These are phyloP conservation scores for Aurelia aurita DNA, from an alignment of 30 jellyfish, hydroid and myxozoan genomes.

Conservation along the genomic window DNA sequence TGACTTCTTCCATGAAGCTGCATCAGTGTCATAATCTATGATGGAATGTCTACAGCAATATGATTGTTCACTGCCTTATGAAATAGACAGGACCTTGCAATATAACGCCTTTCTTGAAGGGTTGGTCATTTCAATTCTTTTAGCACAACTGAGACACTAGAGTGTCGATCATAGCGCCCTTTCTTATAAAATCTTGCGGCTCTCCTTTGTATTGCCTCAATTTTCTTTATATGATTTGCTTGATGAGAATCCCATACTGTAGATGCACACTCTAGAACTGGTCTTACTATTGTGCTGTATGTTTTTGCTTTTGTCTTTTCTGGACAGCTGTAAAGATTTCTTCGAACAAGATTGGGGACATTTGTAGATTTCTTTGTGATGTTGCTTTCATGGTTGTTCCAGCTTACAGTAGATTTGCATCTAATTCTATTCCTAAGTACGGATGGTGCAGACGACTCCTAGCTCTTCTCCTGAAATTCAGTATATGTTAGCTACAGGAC, in stretches of 20 bases:
- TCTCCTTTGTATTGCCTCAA: slow-evolving; percentile 37
- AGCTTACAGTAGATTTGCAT: slow-evolving; percentile 2
- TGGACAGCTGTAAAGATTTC: slow-evolving; percentile 43
- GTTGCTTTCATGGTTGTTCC: slow-evolving; percentile 21
- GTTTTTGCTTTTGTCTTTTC: slow-evolving; percentile 30
- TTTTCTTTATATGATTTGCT: slow-evolving; percentile 24
- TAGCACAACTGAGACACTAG: slow-evolving; percentile 41
- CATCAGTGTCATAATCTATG: slow-evolving; percentile 22
- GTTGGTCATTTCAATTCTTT: slow-evolving; percentile 50
- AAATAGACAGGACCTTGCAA: slow-evolving; percentile 36
- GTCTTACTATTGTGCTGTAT: slow-evolving; percentile 26
- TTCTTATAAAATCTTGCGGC: slow-evolving; percentile 36
- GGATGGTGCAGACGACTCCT: slow-evolving; percentile 4
- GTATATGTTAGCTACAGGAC: slow-evolving; percentile 13
- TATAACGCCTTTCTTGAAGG: slow-evolving; percentile 46
- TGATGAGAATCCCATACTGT: slow-evolving; percentile 23
- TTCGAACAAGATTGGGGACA: slow-evolving; percentile 4
- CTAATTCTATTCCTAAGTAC: slow-evolving; percentile 12
- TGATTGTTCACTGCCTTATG: slow-evolving; percentile 38
- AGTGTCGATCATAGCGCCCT: slow-evolving; percentile 11
- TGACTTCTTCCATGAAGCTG: slow-evolving; percentile 52
- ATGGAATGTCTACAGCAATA: slow-evolving; percentile 39
- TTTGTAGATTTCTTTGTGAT: slow-evolving; percentile 12
- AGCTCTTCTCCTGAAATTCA: slow-evolving; percentile 6
- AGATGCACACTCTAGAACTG: slow-evolving; percentile 26